Base-by-base conservation (phyloP, 1,140 invertebrate genomes). In the Microplitis demolitor region DNA sequence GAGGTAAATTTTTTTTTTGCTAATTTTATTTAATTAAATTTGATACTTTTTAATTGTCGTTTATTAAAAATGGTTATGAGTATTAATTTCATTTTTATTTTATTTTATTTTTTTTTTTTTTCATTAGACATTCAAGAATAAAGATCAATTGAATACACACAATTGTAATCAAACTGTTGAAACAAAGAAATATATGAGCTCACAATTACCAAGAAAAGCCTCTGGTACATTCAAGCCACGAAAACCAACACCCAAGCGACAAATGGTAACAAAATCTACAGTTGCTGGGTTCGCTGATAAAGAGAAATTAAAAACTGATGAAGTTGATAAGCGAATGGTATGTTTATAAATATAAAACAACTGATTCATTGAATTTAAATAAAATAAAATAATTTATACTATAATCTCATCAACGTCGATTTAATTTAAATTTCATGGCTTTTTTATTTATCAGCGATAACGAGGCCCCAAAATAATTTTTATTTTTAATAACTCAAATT, bases 201-300 rank as follows among this genome's bases (percentile, higher is more conserved):
- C 83, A 6, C 85, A 87, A 39, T 74, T 86, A 69, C 84, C 85
- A 58, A 85, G 81, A 77, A 87, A 85, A 77, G 81, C 82, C 4
- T 82, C 80, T 0, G 85, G 84, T 31, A 83, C 84, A 2, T 85
- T 85, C 69, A 87, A 87, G 67, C 80, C 83, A 66, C 77, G 83
- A 67, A 86, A 83, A 77, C 83, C 83, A 66, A 86, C 83, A 35
- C 83, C 86, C 63, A 84, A 83, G 73, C 80, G 83, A 76, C 84
- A 87, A 77, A 81, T 78, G 54, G 77, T 78, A 69, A 77, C 81
- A 69, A 85, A 87, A 78, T 74, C 77, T 54, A 14, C 13, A 75
- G 74, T 66, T 13, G 39, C 69, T 73, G 73, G 72, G 56, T 75
- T 74, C 61, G 66, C 69, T 58, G 85, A 86, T 51, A 85, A 85